Percentiles rank a stretch among this genome's conserved stretches.
Evolutionary conservation across 2,113 vertebrate species (phyloP).

Genomic region (Tetraodon nigroviridis): DNA sequence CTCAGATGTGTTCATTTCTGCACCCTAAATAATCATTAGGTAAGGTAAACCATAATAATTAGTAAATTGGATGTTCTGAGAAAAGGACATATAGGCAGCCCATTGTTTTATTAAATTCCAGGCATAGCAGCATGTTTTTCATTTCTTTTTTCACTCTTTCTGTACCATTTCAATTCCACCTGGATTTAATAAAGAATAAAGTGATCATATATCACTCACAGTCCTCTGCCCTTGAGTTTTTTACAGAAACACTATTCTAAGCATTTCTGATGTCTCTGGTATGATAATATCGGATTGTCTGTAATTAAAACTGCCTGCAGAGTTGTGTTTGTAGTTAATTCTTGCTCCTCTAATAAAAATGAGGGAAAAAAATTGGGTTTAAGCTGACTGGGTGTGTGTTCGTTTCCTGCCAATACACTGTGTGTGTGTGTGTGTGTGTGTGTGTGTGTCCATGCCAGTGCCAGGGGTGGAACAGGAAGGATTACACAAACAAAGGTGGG

Average conservation of each 20-base stretch:
- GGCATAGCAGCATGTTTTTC: conserved; percentile 24
- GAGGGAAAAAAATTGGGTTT: conserved; percentile 20
- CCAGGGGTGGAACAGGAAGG: conserved; percentile 39
- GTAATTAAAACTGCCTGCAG: background rate
- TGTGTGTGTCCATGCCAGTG: conserved; percentile 13
- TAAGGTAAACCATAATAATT: too few species aligned
- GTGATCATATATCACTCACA: background rate
- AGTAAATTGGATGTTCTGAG: background rate
- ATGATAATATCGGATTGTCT: background rate
- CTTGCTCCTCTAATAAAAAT: too few species aligned
- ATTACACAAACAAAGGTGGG: conserved; percentile 52
- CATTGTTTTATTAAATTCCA: conserved; percentile 20
- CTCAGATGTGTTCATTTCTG: background rate
- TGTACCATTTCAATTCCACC: conserved; percentile 3
- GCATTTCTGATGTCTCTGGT: background rate
- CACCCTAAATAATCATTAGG: background rate
- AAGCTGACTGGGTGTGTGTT: conserved; percentile 43
- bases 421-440: background rate
- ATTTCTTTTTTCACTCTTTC: background rate
- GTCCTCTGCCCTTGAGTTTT: background rate
- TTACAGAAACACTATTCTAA: background rate
- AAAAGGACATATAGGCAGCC: background rate
- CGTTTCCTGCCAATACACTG: conserved; percentile 32
- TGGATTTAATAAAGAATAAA: conserved; percentile 24
- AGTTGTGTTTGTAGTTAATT: background rate